A percentile compares a stretch with the other conserved stretches of the same genome.
These are phyloP conservation scores for Heliconius hermathena DNA, from an alignment of 1,140 invertebrate species.

Conservation along the genomic window DNA sequence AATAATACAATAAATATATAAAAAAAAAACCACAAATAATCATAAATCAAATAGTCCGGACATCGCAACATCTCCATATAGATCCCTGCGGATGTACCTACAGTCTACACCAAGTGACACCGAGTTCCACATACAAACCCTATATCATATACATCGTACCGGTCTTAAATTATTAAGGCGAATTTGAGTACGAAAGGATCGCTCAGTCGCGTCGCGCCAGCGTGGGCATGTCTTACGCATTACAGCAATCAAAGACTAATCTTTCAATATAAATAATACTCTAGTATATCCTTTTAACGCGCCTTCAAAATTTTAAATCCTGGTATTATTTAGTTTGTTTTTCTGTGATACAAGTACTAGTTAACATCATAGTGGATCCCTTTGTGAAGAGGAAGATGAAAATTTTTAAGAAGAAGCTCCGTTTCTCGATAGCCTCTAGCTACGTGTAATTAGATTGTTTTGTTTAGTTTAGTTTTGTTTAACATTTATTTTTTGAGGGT, in stretches of 20 bases:
- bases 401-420: slow-evolving; percentile 77
- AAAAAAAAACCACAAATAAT: too few species aligned
- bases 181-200: slow-evolving; percentile 72
- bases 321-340: neutral
- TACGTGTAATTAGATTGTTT: slow-evolving; percentile 45
- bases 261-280: slow-evolving; percentile 73
- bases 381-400: slow-evolving; percentile 78
- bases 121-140: slow-evolving; percentile 57
- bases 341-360: neutral
- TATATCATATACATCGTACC: slow-evolving; percentile 56
- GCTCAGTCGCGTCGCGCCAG: slow-evolving; percentile 66
- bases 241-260: slow-evolving; percentile 71
- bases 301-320: neutral
- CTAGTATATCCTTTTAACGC: slow-evolving; percentile 50
- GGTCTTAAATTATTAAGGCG: slow-evolving; percentile 77
- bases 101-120: slow-evolving; percentile 51
- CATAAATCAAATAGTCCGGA: neutral
- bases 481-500: slow-evolving; percentile 30
- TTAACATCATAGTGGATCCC: slow-evolving; percentile 68
- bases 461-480: slow-evolving; percentile 37
- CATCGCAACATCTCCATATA: slow-evolving; percentile 45
- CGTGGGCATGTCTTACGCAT: slow-evolving; percentile 66
- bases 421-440: slow-evolving; percentile 71
- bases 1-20: neutral
- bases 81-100: slow-evolving; percentile 49